phyloP scores from a whole-genome alignment of 2,797 vertebrate species.

The Molossus molossus region DNA sequence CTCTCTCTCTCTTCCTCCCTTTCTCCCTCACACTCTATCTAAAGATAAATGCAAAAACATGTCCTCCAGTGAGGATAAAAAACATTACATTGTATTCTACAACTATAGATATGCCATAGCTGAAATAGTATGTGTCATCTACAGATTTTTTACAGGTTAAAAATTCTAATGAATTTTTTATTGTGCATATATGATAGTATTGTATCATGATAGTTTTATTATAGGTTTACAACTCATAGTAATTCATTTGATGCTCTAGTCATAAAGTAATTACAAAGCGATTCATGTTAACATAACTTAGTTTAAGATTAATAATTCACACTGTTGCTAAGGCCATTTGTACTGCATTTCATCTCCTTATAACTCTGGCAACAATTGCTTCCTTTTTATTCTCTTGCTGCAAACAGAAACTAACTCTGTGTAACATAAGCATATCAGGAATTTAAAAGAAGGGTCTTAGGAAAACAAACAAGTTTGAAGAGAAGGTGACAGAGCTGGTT shows the following conservation, averaged over 20 bases:
- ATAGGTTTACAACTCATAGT: constrained; percentile 36
- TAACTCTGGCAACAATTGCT: constrained; percentile 35
- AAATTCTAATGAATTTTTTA: constrained; percentile 60
- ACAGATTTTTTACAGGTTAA: constrained; percentile 22
- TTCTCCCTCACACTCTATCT: too few relatives aligned
- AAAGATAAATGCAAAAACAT: too few relatives aligned
- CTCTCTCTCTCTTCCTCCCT: too few relatives aligned
- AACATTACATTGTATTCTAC: neutral
- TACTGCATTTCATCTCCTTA: constrained; percentile 37
- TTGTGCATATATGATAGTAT: constrained; percentile 60
- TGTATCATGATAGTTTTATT: constrained; percentile 64
- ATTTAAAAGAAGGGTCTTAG: neutral
- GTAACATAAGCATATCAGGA: neutral
- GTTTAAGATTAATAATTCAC: constrained; percentile 68
- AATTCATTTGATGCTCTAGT: constrained; percentile 65
- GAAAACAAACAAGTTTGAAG: neutral
- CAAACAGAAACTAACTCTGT: neutral
- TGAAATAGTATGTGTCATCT: constrained; percentile 2
- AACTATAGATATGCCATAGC: neutral
- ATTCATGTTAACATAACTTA: constrained; percentile 73
- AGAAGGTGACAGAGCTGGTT: neutral
- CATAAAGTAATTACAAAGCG: constrained; percentile 70
- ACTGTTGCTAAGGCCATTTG: constrained; percentile 27
- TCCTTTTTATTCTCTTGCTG: neutral
- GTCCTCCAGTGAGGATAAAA: too few relatives aligned